Evolutionary conservation across 1,140 invertebrate species (phyloP).

Genomic region (Chrysopa pallens): DNA sequence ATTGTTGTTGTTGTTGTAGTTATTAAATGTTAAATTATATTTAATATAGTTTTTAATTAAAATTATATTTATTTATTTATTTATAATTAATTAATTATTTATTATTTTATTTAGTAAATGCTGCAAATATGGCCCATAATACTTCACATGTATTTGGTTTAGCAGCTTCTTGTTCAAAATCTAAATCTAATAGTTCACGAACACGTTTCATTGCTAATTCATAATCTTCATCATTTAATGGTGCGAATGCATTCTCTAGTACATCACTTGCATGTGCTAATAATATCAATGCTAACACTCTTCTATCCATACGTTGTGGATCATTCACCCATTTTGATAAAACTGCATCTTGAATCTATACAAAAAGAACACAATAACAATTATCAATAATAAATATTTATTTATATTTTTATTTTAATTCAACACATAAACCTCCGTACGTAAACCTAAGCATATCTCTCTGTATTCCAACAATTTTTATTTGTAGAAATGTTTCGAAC

Average conservation of each 20-base stretch:
- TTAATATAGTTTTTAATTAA: too few species aligned
- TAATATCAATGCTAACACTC: conserved; percentile 82
- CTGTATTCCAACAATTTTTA: too few species aligned
- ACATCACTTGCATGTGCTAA: conserved; percentile 97
- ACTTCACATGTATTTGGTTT: conserved; percentile 79
- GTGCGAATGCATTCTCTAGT: conserved; percentile 98
- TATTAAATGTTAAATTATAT: too few species aligned
- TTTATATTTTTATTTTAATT: too few species aligned
- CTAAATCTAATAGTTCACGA: conserved; percentile 84
- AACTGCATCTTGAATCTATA: conserved; percentile 94
- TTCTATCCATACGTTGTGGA: conserved; percentile 90
- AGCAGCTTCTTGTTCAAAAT: conserved; percentile 85
- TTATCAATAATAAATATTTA: too few species aligned
- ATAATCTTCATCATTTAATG: conserved; percentile 95
- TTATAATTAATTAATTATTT: too few species aligned
- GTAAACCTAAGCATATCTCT: too few species aligned
- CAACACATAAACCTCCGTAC: too few species aligned
- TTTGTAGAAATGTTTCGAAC: too few species aligned
- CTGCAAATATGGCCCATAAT: conserved; percentile 96
- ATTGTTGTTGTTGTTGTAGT: too few species aligned
- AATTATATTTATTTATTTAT: too few species aligned
- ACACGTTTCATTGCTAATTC: conserved; percentile 96
- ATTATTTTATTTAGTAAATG: conserved; percentile 78
- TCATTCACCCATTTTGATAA: conserved; percentile 94
- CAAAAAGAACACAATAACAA: too few species aligned